phyloP scores from a whole-genome alignment of 2,797 vertebrate genomes.

The Hippoglossus hippoglossus region DNA sequence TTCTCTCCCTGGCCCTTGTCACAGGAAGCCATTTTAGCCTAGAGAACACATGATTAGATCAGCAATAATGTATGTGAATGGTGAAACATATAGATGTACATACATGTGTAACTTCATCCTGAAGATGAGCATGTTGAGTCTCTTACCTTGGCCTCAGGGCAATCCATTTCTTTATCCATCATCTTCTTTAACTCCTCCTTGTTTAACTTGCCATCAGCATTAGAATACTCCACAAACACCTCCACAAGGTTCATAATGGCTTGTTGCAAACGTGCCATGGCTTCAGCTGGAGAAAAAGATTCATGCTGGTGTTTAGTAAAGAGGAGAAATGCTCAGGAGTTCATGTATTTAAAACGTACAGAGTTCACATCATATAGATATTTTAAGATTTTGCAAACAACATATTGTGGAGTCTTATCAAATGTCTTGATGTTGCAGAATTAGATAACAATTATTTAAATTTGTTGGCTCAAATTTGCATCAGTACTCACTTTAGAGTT shows the following conservation, averaged over 20 bases:
- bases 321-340: no score
- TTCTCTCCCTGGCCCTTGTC: conserved; percentile 49
- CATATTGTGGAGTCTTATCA: no score
- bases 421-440: no score
- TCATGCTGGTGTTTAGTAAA: not conserved
- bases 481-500: conserved; percentile 40
- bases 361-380: no score
- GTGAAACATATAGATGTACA: not conserved
- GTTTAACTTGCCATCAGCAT: conserved; percentile 51
- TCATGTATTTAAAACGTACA: no score
- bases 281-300: conserved; percentile 14
- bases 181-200: conserved; percentile 44
- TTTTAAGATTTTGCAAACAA: no score
- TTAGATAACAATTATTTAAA: no score
- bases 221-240: not conserved
- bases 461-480: no score
- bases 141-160: conserved; percentile 59
- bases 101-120: no score
- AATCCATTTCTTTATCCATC: conserved; percentile 45
- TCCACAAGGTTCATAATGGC: conserved; percentile 52
- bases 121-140: not conserved
- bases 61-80: not conserved
- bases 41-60: conserved; percentile 6
- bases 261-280: conserved; percentile 59
- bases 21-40: conserved; percentile 59